phyloP scores from a whole-genome alignment of 2,113 vertebrate species.

The Nematolebias whitei region DNA sequence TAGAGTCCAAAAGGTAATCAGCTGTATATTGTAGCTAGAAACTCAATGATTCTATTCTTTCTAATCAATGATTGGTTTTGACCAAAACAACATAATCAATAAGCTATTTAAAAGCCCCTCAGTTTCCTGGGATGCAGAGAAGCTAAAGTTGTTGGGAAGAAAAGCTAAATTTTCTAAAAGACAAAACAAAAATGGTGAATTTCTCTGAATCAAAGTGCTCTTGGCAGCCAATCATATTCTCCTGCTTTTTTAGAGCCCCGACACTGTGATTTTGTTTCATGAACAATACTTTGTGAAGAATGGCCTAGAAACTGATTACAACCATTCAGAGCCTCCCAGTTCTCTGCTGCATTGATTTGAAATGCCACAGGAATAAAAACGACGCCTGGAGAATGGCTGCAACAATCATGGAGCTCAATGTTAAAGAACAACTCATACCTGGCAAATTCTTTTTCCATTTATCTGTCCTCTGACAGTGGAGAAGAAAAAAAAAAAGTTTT shows the following conservation, averaged over 20 bases:
- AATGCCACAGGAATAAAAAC: constrained; percentile 17
- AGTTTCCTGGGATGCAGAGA: constrained; percentile 7
- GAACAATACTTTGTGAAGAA: constrained; percentile 31
- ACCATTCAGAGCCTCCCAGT: constrained; percentile 37
- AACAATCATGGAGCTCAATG: constrained; percentile 34
- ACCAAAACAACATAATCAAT: constrained; percentile 33
- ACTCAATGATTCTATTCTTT: background rate
- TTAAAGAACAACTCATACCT: constrained; percentile 11
- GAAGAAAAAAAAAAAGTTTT: no score
- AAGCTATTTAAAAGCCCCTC: constrained; percentile 11
- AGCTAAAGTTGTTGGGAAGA: constrained; percentile 14
- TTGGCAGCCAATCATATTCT: constrained; percentile 30
- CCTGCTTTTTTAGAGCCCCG: constrained; percentile 4
- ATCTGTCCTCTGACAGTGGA: background rate
- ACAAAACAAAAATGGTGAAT: constrained; percentile 30
- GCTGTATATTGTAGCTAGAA: no score
- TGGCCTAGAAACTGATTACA: constrained; percentile 43
- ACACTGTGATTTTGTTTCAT: constrained; percentile 35
- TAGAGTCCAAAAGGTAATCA: no score
- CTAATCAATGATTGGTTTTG: no score
- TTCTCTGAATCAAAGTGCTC: constrained; percentile 1
- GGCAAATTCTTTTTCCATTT: constrained; percentile 19
- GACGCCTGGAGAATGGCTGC: constrained; percentile 1
- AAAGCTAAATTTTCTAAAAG: constrained; percentile 38
- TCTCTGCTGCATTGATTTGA: constrained; percentile 40